Evolutionary conservation across 64 coral and sea anemone genomes (phyloP).

Genomic region (Actinia tenebrosa): DNA sequence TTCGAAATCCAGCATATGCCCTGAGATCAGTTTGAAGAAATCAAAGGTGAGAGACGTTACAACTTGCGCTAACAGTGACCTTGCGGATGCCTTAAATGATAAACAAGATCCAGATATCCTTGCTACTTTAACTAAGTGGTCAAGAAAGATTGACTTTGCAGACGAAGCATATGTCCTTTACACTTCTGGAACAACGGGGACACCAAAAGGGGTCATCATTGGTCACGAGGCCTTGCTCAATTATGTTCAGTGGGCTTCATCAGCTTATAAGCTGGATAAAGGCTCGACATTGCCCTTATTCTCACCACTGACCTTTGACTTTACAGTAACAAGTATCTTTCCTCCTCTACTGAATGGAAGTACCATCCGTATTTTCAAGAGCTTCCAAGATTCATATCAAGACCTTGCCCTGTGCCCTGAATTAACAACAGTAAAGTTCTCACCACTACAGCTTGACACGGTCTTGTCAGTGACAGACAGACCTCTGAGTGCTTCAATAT

Average conservation of each 20-base stretch:
- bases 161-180: not conserved
- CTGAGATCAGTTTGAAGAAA: not conserved
- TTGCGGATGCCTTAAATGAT: not conserved
- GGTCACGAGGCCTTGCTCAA: not conserved
- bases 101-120: not conserved
- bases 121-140: not conserved
- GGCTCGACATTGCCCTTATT: not conserved
- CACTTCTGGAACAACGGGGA: conserved; percentile 1
- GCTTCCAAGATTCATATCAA: not conserved
- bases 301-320: not conserved
- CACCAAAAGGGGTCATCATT: conserved; percentile 3
- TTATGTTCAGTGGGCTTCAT: not conserved
- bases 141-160: not conserved
- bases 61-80: not conserved
- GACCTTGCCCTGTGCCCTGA: not conserved
- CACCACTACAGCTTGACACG: not conserved
- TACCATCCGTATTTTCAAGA: not conserved
- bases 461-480: not conserved
- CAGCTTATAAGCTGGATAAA: not conserved
- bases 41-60: not conserved
- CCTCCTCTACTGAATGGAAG: not conserved
- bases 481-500: not conserved
- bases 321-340: conserved; percentile 9
- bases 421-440: conserved; percentile 3
- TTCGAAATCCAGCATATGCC: not conserved